Evolutionary conservation across 2,113 vertebrate genomes (phyloP).

Genomic region (Chroicocephalus ridibundus): DNA sequence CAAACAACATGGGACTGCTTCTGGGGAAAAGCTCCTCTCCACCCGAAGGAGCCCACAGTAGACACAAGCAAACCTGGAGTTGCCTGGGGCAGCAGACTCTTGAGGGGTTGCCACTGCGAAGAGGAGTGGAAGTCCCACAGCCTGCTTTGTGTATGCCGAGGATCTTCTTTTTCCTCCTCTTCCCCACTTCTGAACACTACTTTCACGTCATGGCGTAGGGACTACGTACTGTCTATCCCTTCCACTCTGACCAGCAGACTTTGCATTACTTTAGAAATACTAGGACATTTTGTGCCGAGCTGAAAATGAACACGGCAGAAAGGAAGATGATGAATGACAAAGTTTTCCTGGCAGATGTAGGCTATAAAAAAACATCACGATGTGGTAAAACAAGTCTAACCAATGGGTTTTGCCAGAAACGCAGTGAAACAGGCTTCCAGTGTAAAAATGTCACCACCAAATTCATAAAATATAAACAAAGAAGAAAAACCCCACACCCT

Average conservation of each 20-base stretch:
- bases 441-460: not conserved
- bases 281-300: not conserved
- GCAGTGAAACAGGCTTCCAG: not conserved
- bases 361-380: not conserved
- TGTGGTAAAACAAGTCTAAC: slow-evolving; percentile 30
- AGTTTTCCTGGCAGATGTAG: slow-evolving; percentile 16
- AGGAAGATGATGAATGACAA: not conserved
- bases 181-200: not conserved
- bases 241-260: not conserved
- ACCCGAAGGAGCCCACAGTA: not conserved
- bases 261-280: not conserved
- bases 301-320: not conserved
- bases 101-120: not conserved
- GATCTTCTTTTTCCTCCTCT: not conserved
- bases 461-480: not conserved
- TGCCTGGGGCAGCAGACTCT: not conserved
- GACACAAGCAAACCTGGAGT: not conserved
- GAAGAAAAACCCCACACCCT: not conserved
- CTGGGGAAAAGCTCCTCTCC: not conserved
- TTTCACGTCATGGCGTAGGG: not conserved
- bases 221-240: accelerated
- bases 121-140: not conserved
- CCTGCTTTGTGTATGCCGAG: not conserved
- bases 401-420: slow-evolving; percentile 14
- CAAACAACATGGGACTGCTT: not conserved